A percentile compares a stretch with the other conserved stretches of the same genome.
phyloP scores from a whole-genome alignment of 2,888 invertebrate species.

The Ennomos quercinarius region DNA sequence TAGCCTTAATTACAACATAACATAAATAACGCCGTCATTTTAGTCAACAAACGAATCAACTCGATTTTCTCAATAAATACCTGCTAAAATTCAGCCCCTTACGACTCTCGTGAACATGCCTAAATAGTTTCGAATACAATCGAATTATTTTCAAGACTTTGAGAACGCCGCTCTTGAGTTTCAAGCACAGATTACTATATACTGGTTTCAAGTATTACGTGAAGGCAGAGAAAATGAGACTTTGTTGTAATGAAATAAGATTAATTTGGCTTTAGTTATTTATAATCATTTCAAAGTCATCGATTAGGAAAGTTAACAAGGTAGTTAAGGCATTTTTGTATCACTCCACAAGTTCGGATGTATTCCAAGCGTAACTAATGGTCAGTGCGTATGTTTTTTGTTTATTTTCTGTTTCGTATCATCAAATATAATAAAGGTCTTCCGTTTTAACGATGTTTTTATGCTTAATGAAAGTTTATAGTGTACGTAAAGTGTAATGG shows the following conservation, averaged over 20 bases:
- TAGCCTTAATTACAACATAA: constrained; percentile 9
- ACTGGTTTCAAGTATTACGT: constrained; percentile 11
- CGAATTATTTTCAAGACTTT: constrained; percentile 37
- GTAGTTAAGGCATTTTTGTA: constrained; percentile 49
- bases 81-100: constrained; percentile 35
- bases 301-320: constrained; percentile 56
- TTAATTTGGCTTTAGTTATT: constrained; percentile 13
- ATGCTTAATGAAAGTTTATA: constrained; percentile 42
- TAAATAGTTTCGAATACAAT: constrained; percentile 33
- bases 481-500: constrained; percentile 33
- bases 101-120: constrained; percentile 17
- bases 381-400: constrained; percentile 32
- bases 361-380: constrained; percentile 52
- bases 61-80: constrained; percentile 24
- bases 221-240: constrained; percentile 24
- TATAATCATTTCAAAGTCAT: constrained; percentile 44
- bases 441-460: constrained; percentile 41
- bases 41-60: constrained; percentile 14
- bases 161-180: constrained; percentile 32
- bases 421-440: constrained; percentile 41
- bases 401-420: constrained; percentile 41
- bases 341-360: constrained; percentile 46
- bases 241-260: constrained; percentile 31
- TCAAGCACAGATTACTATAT: no score
- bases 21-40: constrained; percentile 18